phyloP scores from a whole-genome alignment of 37 sponge, comb jelly and placozoan genomes.

The Mnemiopsis leidyi region DNA sequence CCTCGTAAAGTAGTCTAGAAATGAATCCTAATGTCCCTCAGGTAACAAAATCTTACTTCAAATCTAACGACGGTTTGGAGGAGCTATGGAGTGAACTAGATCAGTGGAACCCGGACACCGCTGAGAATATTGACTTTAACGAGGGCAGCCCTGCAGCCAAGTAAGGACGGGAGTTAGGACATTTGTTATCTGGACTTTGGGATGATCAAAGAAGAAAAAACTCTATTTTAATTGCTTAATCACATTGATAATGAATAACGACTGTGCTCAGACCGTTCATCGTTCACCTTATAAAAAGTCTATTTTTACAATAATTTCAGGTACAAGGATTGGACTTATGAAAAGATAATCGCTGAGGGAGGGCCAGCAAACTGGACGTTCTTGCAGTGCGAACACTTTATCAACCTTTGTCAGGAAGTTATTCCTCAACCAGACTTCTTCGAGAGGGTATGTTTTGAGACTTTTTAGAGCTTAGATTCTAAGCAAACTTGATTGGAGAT shows the following conservation, averaged over 20 bases:
- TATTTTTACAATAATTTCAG: too few relatives aligned
- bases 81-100: not conserved
- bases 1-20: too few relatives aligned
- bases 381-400: not conserved
- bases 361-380: constrained; percentile 24
- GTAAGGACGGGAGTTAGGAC: too few relatives aligned
- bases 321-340: constrained; percentile 5
- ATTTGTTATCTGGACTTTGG: too few relatives aligned
- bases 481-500: too few relatives aligned
- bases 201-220: too few relatives aligned
- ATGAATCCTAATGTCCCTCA: too few relatives aligned
- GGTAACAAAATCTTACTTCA: not conserved
- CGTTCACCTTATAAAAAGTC: too few relatives aligned
- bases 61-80: not conserved
- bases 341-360: constrained; percentile 8
- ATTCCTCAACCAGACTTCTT: not conserved
- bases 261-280: too few relatives aligned
- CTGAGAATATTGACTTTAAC: not conserved
- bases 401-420: constrained; percentile 16
- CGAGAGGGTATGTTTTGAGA: not conserved
- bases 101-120: not conserved
- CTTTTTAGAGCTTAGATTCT: too few relatives aligned
- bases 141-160: not conserved
- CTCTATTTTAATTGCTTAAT: too few relatives aligned
- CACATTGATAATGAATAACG: too few relatives aligned